Conservation (phyloP, 1,140 invertebrate species). For the Drosophila sproati region DNA sequence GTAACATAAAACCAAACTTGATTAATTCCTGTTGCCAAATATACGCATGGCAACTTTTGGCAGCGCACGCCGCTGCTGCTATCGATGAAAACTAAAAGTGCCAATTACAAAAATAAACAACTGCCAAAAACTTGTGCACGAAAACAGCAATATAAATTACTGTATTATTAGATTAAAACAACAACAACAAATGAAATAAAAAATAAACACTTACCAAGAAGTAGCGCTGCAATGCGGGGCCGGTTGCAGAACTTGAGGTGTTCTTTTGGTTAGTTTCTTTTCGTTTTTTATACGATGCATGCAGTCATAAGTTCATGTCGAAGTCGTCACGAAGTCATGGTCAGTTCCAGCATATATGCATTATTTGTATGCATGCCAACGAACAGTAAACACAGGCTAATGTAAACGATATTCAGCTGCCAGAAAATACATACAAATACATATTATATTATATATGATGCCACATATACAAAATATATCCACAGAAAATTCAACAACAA, state of each 20-base stretch:
- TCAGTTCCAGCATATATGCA: slow-evolving; percentile 40
- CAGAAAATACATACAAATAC: too few species aligned
- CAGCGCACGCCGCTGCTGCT: not conserved
- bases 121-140: slow-evolving; percentile 38
- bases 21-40: slow-evolving; percentile 34
- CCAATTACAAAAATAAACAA: slow-evolving; percentile 77
- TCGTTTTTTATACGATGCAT: not conserved
- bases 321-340: slow-evolving; percentile 52
- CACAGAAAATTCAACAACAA: too few species aligned
- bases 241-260: not conserved
- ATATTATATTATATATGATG: too few species aligned
- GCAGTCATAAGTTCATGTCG: slow-evolving; percentile 37
- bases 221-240: slow-evolving; percentile 19
- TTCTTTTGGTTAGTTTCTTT: not conserved
- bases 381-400: slow-evolving; percentile 20
- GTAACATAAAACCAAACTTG: slow-evolving; percentile 22
- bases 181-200: slow-evolving; percentile 1
- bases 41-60: slow-evolving; percentile 15
- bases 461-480: too few species aligned
- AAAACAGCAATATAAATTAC: slow-evolving; percentile 2
- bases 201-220: slow-evolving; percentile 26
- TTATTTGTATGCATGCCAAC: slow-evolving; percentile 44
- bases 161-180: slow-evolving; percentile 12
- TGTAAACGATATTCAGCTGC: not conserved
- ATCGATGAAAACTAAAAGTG: slow-evolving; percentile 60